A percentile compares a stretch with the other conserved stretches of the same genome.
Evolutionary conservation across 2,113 vertebrate genomes (phyloP).

Genomic region (Heterocephalus glaber): DNA sequence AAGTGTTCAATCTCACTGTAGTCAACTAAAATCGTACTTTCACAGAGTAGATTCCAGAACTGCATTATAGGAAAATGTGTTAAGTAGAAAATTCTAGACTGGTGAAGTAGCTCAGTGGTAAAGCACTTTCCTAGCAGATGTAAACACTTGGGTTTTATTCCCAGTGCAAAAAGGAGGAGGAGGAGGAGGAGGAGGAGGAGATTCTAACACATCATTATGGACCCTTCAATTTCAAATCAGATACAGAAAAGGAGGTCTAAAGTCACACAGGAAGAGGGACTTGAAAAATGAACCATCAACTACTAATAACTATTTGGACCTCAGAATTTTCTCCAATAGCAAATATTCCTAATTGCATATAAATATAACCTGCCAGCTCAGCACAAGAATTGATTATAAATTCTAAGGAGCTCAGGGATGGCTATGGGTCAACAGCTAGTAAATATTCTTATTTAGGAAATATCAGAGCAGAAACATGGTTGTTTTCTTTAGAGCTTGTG

Average conservation of each 20-base stretch:
- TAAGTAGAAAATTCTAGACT: background rate
- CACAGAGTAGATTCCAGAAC: background rate
- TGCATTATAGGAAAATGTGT: background rate
- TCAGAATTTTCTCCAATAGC: conserved; percentile 45
- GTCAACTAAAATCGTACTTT: background rate
- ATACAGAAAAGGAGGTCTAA: background rate
- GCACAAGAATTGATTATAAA: conserved; percentile 11
- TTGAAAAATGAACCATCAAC: conserved; percentile 18
- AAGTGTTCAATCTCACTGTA: background rate
- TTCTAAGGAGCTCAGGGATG: background rate
- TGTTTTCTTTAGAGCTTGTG: conserved; percentile 13
- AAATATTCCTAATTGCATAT: background rate
- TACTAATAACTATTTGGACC: background rate
- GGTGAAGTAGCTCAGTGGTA: background rate
- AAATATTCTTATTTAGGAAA: background rate
- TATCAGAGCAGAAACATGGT: background rate
- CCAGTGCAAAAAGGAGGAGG: background rate
- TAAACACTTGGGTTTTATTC: background rate
- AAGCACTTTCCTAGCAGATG: background rate
- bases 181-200: background rate
- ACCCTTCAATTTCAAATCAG: conserved; percentile 16
- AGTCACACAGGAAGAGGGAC: background rate
- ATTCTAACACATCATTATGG: background rate
- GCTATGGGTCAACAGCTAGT: background rate
- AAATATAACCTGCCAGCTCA: conserved; percentile 33